Base-by-base conservation (phyloP, 2,888 invertebrate genomes). In the Onchidella celtica region DNA sequence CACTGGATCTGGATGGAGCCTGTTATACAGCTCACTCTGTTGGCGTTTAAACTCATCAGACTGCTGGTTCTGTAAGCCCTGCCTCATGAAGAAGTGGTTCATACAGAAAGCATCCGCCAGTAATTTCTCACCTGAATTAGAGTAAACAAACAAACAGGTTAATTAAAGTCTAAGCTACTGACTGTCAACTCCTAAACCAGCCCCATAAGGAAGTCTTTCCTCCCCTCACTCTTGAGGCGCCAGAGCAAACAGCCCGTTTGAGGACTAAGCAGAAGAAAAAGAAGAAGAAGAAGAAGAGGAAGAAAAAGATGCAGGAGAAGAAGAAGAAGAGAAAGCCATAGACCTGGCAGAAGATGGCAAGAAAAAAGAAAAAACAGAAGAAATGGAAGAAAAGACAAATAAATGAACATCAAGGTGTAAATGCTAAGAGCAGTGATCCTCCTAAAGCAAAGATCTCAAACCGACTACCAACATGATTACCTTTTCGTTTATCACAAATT, bases 11-110 rank as follows among this genome's bases (percentile, higher is more conserved):
- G 92, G 92, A 66, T 91, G 88, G 14, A 92, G 86, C 75, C 88
- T 89, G 77, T 90, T 88, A 85, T 90, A 93, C 27, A 92, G 86
- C 2, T 88, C 84, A 81, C 92, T 92, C 86, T 93, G 93, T 59
- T 89, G 89, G 21, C 92, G 83, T 55, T 88, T 75, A 87, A 92
- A 92, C 85, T 85, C 59, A 79, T 82, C n/a, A 81, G 83, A 79
- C 21, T 32, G 3, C 27, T 2, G 17, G 27, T 24, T 66, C n/a
- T 57, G 4, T 66, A 73, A 0, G 3, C 77, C 81, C 63, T 90
- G 88, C 24, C 86, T 83, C 40, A 82, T 75, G 74, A 89, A 88
- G 85, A 87, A 91, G 36, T 86, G 83, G 66, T 91, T 91, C 86
- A 89, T 87, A 76, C 90, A 89, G 79, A 91, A 91, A n/a, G 91